These are phyloP conservation scores for Scaptodrosophila latifasciaeformis DNA, from an alignment of 2,888 invertebrate species.

Conservation along the genomic window DNA sequence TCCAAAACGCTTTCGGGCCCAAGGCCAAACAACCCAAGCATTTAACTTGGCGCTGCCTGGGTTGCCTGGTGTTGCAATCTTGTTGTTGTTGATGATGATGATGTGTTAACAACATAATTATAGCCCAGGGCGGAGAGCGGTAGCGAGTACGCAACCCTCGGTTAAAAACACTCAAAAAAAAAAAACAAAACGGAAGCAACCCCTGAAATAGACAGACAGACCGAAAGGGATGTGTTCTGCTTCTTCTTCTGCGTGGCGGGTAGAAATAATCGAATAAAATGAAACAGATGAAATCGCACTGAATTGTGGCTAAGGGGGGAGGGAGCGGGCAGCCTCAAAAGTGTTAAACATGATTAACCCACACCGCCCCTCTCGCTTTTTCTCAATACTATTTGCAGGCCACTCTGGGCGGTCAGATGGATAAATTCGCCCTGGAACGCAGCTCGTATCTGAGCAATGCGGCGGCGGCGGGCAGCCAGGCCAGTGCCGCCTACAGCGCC, in stretches of 20 bases:
- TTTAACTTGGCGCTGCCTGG: slow-evolving; percentile 21
- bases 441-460: slow-evolving; percentile 73
- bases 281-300: slow-evolving; percentile 67
- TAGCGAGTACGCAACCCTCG: slow-evolving; percentile 52
- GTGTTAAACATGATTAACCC: slow-evolving; percentile 49
- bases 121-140: slow-evolving; percentile 60
- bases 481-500: slow-evolving; percentile 74
- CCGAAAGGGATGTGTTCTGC: no score
- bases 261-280: slow-evolving; percentile 51
- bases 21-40: slow-evolving; percentile 28
- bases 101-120: slow-evolving; percentile 74
- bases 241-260: neutral
- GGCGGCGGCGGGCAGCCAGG: slow-evolving; percentile 73
- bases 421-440: slow-evolving; percentile 75
- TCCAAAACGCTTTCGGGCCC: slow-evolving; percentile 58
- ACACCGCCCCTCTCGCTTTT: neutral
- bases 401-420: slow-evolving; percentile 73
- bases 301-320: slow-evolving; percentile 36
- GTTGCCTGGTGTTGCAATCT: no score
- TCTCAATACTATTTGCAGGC: slow-evolving; percentile 45
- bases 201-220: slow-evolving; percentile 31
- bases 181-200: slow-evolving; percentile 63
- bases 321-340: slow-evolving; percentile 49
- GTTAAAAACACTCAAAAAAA: slow-evolving; percentile 54
- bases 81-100: slow-evolving; percentile 54